Conservation (phyloP, 2,888 invertebrate genomes). For the Diloba caeruleocephala region DNA sequence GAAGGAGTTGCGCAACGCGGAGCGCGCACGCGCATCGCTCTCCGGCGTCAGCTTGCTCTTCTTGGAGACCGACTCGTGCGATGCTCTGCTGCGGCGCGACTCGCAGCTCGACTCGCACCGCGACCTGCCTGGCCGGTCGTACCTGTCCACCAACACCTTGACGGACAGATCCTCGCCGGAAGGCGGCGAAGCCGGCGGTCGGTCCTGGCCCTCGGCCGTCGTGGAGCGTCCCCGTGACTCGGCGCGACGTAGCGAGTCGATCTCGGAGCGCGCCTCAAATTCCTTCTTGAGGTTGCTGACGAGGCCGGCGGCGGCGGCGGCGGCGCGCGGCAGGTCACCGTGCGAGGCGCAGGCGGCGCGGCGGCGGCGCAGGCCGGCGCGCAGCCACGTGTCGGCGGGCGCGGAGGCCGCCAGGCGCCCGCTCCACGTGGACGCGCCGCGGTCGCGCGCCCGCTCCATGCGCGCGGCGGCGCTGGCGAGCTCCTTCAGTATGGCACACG, state of each 20-base stretch:
- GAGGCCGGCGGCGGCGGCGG: slow-evolving; percentile 90
- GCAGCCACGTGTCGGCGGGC: slow-evolving; percentile 89
- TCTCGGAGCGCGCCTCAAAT: slow-evolving; percentile 92
- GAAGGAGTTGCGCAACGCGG: slow-evolving; percentile 65
- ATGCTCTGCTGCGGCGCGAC: slow-evolving; percentile 44
- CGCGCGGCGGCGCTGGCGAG: slow-evolving; percentile 82
- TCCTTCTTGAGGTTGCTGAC: slow-evolving; percentile 96
- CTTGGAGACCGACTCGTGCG: slow-evolving; percentile 58
- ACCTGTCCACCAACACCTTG: slow-evolving; percentile 93
- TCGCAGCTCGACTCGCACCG: slow-evolving; percentile 66
- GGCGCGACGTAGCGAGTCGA: slow-evolving; percentile 59
- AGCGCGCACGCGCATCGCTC: slow-evolving; percentile 59
- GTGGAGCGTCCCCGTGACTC: slow-evolving; percentile 58
- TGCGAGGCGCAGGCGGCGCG: slow-evolving; percentile 79
- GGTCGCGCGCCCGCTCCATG: slow-evolving; percentile 74
- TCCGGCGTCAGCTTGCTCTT: slow-evolving; percentile 53
- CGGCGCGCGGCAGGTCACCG: slow-evolving; percentile 77
- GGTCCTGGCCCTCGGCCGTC: slow-evolving; percentile 55
- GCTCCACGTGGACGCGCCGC: slow-evolving; percentile 79
- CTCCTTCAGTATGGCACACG: slow-evolving; percentile 90
- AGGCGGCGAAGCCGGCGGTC: slow-evolving; percentile 91
- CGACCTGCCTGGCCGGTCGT: slow-evolving; percentile 85
- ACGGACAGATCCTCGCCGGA: slow-evolving; percentile 92
- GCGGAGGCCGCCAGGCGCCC: slow-evolving; percentile 86
- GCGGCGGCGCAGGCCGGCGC: slow-evolving; percentile 78